Conservation (phyloP, 2,888 invertebrate species). For the Polydrusus cervinus region DNA sequence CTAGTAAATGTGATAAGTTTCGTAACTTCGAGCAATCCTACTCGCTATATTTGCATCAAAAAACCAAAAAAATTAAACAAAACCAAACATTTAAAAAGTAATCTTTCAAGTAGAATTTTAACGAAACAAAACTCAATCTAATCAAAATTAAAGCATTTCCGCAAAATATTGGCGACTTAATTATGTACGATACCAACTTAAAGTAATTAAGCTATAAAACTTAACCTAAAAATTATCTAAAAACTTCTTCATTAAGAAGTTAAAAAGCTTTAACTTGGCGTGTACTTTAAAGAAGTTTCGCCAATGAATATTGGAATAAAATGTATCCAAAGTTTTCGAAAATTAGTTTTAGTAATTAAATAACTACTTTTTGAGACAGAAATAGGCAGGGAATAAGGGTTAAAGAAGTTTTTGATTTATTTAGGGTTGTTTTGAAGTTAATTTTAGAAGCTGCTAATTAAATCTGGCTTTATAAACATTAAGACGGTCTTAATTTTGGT, state of each 20-base stretch:
- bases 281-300: constrained; percentile 29
- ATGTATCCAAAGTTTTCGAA: constrained; percentile 40
- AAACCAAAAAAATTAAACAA: not conserved
- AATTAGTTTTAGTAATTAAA: constrained; percentile 34
- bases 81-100: not conserved
- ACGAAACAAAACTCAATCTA: not conserved
- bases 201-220: constrained; percentile 32
- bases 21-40: too few relatives aligned
- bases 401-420: constrained; percentile 21
- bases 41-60: too few relatives aligned
- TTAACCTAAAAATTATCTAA: constrained; percentile 38
- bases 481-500: too few relatives aligned
- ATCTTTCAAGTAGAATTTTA: not conserved
- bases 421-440: constrained; percentile 27
- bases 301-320: constrained; percentile 49
- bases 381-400: constrained; percentile 3
- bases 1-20: too few relatives aligned
- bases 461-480: constrained; percentile 14
- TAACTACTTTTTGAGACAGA: constrained; percentile 18
- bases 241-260: constrained; percentile 50
- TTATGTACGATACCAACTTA: constrained; percentile 32
- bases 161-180: constrained; percentile 7
- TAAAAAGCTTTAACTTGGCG: constrained; percentile 39
- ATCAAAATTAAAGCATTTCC: not conserved
- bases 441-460: constrained; percentile 24